Conservation (phyloP, 2,888 invertebrate species). For the Acanthosoma haemorrhoidale region DNA sequence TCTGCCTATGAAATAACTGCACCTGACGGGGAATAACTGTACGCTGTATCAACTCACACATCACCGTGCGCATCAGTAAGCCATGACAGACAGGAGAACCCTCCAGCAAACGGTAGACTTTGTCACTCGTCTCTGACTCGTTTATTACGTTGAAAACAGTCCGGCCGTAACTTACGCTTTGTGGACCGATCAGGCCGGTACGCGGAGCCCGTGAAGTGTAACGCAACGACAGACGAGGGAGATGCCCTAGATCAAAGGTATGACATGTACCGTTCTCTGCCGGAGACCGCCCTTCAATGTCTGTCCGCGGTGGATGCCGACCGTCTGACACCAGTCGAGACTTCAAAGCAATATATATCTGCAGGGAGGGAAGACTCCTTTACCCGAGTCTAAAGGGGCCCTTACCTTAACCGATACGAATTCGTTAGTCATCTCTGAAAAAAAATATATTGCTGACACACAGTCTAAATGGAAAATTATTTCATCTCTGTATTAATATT, state of each 20-base stretch:
- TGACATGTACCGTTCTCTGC: background rate
- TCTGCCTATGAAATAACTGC: no score
- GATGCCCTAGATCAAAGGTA: slow-evolving; percentile 2
- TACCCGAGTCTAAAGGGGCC: background rate
- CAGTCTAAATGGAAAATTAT: background rate
- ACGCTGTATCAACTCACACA: background rate
- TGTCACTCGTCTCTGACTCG: no score
- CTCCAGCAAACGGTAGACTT: no score
- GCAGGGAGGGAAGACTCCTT: background rate
- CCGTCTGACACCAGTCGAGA: background rate
- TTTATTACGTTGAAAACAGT: no score
- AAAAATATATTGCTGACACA: background rate
- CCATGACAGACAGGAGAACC: background rate
- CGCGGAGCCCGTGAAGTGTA: background rate
- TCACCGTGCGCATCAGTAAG: background rate
- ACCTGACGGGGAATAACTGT: no score
- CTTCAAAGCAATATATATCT: background rate
- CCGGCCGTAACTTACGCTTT: background rate
- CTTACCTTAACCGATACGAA: background rate
- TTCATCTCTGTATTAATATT: slow-evolving; percentile 2
- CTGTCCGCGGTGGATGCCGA: background rate
- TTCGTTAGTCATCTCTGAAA: background rate
- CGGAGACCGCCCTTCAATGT: background rate
- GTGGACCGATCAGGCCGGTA: background rate
- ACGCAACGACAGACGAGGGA: background rate